Evolutionary conservation across 2,113 vertebrate species (phyloP), one percentile per base, ranked within the genome.

Genomic region (Oreochromis tanganicae): DNA sequence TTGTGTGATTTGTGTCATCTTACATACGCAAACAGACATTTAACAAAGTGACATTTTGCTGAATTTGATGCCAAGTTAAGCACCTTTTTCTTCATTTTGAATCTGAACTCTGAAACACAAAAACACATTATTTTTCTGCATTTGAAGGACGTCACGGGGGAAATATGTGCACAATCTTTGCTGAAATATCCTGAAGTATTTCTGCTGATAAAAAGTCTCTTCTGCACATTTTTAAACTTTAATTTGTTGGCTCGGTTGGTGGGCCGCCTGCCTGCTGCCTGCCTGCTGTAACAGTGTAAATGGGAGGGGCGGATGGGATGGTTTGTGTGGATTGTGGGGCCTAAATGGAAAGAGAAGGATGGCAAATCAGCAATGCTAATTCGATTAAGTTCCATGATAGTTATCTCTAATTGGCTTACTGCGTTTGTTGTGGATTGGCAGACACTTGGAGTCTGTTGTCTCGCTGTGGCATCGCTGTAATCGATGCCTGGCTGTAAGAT

Each of bases 351-450:
- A 82, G 55, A 84, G 81, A 68, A 13, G 34, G 85, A 87, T 78
- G 75, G 87, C 24, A 54, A 91, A 92, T 80, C 73, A 82, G 84
- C 63, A 48, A 92, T 90, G 50, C 87, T 92, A 88, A 92, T 93
- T 91, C 12, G n/a, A 93, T 92, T 87, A 90, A 17, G 75, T 52
- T 88, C 89, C 84, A 82, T 59, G 84, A 91, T 93, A 66, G 84
- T 88, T 85, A 88, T 91, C 88, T 89, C 54, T 93, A 93, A 91
- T 94, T 93, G 92, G 93, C 83, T 91, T 89, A 87, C 6, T 83
- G 88, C 21, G 5, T 83, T 87, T 80, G 63, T 2, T 83, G 83
- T 86, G 90, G 88, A 89, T 84, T 32, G 84, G 75, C 81, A 84
- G 82, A 73, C 66, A 41, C 29, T 41, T 16, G 43, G 82, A 79